A percentile compares a stretch with the other conserved stretches of the same genome.
These are phyloP conservation scores for Pseudolaguvia tuberculata DNA, from an alignment of 2,113 vertebrate species.

Conservation along the genomic window DNA sequence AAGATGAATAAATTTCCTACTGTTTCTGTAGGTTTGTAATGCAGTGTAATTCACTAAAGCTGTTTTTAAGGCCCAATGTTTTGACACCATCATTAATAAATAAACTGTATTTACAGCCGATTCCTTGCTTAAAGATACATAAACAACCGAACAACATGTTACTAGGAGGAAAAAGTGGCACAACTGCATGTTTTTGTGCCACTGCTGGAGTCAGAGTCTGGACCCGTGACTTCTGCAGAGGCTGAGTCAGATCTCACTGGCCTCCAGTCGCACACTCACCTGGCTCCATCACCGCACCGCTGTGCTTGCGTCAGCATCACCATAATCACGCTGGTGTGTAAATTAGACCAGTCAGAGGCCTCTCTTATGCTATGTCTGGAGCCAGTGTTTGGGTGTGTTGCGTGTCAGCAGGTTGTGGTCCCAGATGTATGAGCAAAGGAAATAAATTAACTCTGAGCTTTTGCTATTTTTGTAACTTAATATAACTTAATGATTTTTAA, in stretches of 20 bases:
- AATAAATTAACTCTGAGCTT: neutral
- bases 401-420: conserved; percentile 16
- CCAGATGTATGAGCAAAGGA: neutral
- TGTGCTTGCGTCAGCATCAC: conserved; percentile 31
- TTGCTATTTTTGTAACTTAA: neutral
- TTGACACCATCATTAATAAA: no score
- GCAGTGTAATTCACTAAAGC: no score
- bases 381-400: conserved; percentile 16
- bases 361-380: neutral
- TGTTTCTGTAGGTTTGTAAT: no score
- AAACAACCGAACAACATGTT: neutral
- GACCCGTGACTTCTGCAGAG: conserved; percentile 26
- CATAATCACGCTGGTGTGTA: conserved; percentile 34
- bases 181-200: conserved; percentile 29
- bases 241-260: conserved; percentile 33
- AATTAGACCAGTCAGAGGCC: conserved; percentile 25
- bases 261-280: conserved; percentile 28
- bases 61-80: no score
- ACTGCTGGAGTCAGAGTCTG: conserved; percentile 10
- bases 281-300: conserved; percentile 24
- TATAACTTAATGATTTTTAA: neutral
- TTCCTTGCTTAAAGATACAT: neutral
- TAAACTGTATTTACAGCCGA: no score
- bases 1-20: no score
- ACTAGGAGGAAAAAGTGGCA: conserved; percentile 26